These are phyloP conservation scores for Dendroctonus ponderosae DNA, from an alignment of 1,140 invertebrate genomes.

Conservation along the genomic window DNA sequence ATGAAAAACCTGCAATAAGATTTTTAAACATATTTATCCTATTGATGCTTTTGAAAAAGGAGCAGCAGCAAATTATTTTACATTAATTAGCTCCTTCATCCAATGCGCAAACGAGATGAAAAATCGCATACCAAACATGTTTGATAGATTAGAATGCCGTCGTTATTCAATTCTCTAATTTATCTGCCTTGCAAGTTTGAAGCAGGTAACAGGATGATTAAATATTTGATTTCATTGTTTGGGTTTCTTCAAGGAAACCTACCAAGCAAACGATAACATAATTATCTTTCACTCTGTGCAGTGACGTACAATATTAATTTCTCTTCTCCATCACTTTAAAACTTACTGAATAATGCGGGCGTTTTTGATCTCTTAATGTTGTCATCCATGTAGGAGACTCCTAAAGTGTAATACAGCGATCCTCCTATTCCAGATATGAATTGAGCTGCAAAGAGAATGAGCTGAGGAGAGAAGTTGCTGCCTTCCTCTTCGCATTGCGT, in stretches of 20 bases:
- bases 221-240: too few species aligned
- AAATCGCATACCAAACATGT: neutral
- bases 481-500: slow-evolving; percentile 57
- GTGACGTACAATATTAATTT: neutral
- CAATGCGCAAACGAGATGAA: neutral
- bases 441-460: slow-evolving; percentile 63
- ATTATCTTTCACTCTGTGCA: too few species aligned
- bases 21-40: neutral
- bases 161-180: too few species aligned
- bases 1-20: slow-evolving; percentile 59
- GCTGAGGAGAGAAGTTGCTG: slow-evolving; percentile 60
- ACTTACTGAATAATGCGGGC: slow-evolving; percentile 63
- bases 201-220: too few species aligned
- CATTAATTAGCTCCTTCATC: neutral
- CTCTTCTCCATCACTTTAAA: neutral
- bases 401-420: slow-evolving; percentile 65
- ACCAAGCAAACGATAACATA: too few species aligned
- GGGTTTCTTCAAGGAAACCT: too few species aligned
- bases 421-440: slow-evolving; percentile 67
- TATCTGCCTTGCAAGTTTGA: too few species aligned
- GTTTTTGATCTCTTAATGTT: slow-evolving; percentile 70
- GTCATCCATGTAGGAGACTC: slow-evolving; percentile 71
- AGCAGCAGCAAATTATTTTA: neutral
- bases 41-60: neutral
- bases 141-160: neutral